Conservation (phyloP, 2,888 invertebrate species). For the Xanthorhoe spadicearia region DNA sequence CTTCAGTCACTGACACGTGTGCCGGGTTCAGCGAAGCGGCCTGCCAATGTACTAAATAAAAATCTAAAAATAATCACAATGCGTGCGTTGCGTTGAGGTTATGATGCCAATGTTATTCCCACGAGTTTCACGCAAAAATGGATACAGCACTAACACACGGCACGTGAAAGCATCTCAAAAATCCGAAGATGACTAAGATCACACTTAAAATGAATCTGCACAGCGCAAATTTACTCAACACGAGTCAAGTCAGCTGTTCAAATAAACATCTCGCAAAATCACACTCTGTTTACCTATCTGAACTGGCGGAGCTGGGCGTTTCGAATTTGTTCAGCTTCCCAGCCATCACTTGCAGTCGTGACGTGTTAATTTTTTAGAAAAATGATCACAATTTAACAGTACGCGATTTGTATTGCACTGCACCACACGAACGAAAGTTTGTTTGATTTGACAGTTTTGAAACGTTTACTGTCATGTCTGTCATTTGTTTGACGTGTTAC, state of each 20-base stretch:
- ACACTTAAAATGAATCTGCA: constrained; percentile 62
- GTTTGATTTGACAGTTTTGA: constrained; percentile 19
- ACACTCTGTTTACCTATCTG: constrained; percentile 90
- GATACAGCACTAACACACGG: constrained; percentile 60
- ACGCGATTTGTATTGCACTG: constrained; percentile 53
- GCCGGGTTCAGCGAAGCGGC: constrained; percentile 64
- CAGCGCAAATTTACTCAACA: constrained; percentile 65
- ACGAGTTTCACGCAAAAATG: constrained; percentile 48
- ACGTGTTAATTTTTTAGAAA: constrained; percentile 46
- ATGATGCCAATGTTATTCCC: constrained; percentile 62
- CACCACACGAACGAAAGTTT: constrained; percentile 62
- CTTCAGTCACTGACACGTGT: constrained; percentile 68
- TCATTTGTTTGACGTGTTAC: no score
- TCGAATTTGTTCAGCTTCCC: constrained; percentile 88
- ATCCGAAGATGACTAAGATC: constrained; percentile 61
- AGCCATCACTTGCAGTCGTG: constrained; percentile 70
- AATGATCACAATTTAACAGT: constrained; percentile 51
- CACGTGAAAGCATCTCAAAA: constrained; percentile 58
- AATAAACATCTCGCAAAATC: constrained; percentile 74
- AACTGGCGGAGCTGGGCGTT: constrained; percentile 95
- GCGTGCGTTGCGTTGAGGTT: constrained; percentile 73
- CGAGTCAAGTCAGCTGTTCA: constrained; percentile 79
- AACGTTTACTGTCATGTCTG: not conserved
- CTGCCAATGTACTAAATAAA: constrained; percentile 77
- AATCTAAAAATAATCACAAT: constrained; percentile 81